A percentile compares a stretch with the other conserved stretches of the same genome.
Evolutionary conservation across 2,888 invertebrate species (phyloP).

Genomic region (Drymonia ruficornis): DNA sequence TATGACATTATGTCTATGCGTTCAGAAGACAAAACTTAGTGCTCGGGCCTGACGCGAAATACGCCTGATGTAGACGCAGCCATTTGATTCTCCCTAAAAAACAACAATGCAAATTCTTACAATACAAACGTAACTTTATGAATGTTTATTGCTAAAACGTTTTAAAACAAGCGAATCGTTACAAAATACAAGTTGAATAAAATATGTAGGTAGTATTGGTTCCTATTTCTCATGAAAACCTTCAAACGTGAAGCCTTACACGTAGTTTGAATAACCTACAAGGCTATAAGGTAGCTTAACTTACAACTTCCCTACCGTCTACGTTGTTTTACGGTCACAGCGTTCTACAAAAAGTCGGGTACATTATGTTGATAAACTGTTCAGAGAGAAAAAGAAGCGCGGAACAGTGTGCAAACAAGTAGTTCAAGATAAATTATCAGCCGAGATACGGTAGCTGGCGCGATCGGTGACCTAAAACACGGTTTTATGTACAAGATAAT

Average conservation of each 20-base stretch:
- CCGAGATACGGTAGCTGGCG: background rate
- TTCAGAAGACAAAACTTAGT: too few relatives aligned
- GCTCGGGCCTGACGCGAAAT: too few relatives aligned
- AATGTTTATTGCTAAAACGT: too few relatives aligned
- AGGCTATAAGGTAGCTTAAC: background rate
- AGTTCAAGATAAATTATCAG: constrained; percentile 3
- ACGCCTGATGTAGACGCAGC: too few relatives aligned
- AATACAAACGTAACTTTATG: too few relatives aligned
- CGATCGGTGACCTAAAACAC: background rate
- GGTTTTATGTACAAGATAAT: background rate
- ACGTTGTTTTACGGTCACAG: background rate
- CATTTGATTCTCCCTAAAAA: too few relatives aligned
- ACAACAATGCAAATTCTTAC: too few relatives aligned
- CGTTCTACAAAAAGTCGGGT: background rate
- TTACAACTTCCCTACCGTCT: background rate
- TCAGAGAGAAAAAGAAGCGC: background rate
- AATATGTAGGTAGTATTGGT: too few relatives aligned
- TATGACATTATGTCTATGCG: too few relatives aligned
- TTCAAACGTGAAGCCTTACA: background rate
- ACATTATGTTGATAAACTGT: background rate
- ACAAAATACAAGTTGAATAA: too few relatives aligned
- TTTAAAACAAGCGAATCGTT: too few relatives aligned
- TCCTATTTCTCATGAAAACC: too few relatives aligned
- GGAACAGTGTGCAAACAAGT: background rate
- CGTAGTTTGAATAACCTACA: background rate